Evolutionary conservation across 2,113 vertebrate genomes (phyloP).

Genomic region (Silurus meridionalis): DNA sequence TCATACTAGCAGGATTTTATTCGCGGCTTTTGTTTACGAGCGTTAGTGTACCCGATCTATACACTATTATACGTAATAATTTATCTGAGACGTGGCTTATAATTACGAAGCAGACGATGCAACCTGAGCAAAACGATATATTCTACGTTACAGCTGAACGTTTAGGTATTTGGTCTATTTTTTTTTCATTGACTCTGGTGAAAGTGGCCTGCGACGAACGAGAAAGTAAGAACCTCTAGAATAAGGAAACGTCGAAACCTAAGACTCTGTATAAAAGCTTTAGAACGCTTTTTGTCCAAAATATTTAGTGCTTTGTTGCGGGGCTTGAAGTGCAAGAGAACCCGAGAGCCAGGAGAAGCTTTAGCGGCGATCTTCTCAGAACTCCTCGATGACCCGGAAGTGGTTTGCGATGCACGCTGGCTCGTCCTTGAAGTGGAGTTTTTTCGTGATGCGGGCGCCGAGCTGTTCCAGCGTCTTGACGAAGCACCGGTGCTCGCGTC

Average conservation of each 20-base stretch:
- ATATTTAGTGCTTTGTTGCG: not conserved
- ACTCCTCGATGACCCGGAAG: conserved; percentile 88
- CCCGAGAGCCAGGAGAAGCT: too few relatives aligned
- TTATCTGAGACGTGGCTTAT: not conserved
- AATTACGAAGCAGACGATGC: not conserved
- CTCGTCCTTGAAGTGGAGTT: conserved; percentile 88
- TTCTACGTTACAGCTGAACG: not conserved
- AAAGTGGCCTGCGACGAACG: not conserved
- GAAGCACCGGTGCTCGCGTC: conserved; percentile 86
- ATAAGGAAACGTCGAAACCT: too few relatives aligned
- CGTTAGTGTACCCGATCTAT: not conserved
- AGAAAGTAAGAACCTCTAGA: too few relatives aligned
- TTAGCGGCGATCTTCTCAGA: conserved; percentile 57
- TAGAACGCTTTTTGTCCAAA: not conserved
- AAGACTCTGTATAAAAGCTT: not conserved
- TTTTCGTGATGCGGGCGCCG: conserved; percentile 77
- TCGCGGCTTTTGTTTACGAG: too few relatives aligned
- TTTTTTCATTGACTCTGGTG: not conserved
- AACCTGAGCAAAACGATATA: not conserved
- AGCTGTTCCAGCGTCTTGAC: conserved; percentile 83
- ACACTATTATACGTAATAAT: not conserved
- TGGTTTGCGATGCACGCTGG: conserved; percentile 89
- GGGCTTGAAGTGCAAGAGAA: not conserved
- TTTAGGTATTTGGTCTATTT: not conserved
- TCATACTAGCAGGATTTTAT: too few relatives aligned